Evolutionary conservation across 2,797 vertebrate species (phyloP).

Genomic region (Apodemus agrarius): DNA sequence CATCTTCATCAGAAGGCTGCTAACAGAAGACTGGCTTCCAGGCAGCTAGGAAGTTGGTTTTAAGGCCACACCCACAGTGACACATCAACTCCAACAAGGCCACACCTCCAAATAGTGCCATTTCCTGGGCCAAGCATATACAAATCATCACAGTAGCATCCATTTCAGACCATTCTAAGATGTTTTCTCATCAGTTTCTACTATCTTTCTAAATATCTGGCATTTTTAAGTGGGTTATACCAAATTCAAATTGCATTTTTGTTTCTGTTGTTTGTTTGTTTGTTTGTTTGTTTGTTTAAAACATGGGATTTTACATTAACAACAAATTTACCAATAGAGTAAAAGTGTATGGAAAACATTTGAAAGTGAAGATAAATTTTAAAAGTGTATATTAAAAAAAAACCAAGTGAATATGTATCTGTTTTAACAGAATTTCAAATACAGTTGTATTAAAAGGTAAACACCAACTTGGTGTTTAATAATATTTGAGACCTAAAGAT

Average conservation of each 20-base stretch:
- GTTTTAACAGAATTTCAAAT: background rate
- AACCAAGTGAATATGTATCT: background rate
- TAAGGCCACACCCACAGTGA: no score
- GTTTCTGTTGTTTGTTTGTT: background rate
- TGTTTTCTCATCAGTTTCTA: constrained; percentile 45
- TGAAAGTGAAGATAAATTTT: constrained; percentile 13
- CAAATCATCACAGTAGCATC: background rate
- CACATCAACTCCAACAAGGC: no score
- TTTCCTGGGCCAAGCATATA: no score
- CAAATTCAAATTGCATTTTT: background rate
- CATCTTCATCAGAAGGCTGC: no score
- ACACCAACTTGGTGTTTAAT: background rate
- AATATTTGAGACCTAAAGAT: background rate
- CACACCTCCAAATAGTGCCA: no score
- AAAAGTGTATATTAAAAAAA: constrained; percentile 23
- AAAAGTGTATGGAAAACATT: background rate
- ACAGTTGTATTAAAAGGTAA: background rate
- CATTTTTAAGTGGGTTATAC: background rate
- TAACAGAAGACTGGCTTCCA: no score
- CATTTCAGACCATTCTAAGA: constrained; percentile 61
- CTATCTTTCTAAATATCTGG: constrained; percentile 36
- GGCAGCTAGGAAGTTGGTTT: no score
- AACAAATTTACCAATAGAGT: background rate
- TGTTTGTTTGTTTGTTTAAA: background rate
- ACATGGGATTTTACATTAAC: background rate